Percentiles rank a stretch among this genome's conserved stretches.
Conservation (phyloP, 2,113 vertebrate genomes). For the Dipodomys ordii region DNA sequence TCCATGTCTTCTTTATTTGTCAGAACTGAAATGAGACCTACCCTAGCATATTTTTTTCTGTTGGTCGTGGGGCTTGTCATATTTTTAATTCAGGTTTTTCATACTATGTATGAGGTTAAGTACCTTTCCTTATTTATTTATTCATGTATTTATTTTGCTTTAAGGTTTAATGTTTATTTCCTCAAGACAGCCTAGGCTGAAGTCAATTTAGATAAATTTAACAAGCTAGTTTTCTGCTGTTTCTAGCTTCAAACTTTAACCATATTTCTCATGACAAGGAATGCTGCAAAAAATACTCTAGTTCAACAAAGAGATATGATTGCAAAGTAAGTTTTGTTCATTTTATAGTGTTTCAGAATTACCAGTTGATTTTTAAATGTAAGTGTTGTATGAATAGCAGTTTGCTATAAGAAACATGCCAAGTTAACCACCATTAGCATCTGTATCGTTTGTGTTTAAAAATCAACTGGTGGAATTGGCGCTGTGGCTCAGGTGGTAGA, state of each 20-base stretch:
- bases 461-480: no score
- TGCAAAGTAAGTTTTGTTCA: constrained; percentile 97
- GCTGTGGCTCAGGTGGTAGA: no score
- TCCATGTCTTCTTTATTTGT: neutral
- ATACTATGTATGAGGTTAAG: neutral
- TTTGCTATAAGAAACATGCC: no score
- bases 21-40: neutral
- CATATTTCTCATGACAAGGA: constrained; percentile 98
- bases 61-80: no score
- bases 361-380: constrained; percentile 93
- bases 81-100: neutral
- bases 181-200: constrained; percentile 93
- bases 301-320: constrained; percentile 92
- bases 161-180: neutral
- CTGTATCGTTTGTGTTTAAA: no score
- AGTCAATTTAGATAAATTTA: constrained; percentile 93
- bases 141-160: neutral
- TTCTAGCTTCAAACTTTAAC: constrained; percentile 93
- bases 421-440: no score
- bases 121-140: neutral
- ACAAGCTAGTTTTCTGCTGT: constrained; percentile 85
- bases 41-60: neutral
- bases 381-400: constrained; percentile 76
- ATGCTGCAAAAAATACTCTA: constrained; percentile 98
- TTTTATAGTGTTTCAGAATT: constrained; percentile 97